Conservation (phyloP, 2,797 vertebrate species). For the Hyperoplus lanceolatus region DNA sequence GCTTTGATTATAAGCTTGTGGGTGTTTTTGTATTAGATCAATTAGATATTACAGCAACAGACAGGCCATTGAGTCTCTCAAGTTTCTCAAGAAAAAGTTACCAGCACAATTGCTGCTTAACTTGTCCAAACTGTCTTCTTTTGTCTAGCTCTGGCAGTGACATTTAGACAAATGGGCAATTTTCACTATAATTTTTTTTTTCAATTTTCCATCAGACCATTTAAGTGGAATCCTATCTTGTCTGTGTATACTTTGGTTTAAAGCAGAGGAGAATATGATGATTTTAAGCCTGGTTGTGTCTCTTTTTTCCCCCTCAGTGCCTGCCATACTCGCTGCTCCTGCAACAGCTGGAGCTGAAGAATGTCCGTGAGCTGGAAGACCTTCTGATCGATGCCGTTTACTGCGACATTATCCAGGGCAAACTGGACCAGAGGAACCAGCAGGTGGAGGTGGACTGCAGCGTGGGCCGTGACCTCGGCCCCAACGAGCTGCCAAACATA, state of each 20-base stretch:
- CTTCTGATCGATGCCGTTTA: conserved; percentile 98
- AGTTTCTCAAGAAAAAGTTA: conserved; percentile 25
- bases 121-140: conserved; percentile 38
- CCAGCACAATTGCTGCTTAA: conserved; percentile 3
- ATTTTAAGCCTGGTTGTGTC: conserved; percentile 12
- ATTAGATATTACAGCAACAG: conserved; percentile 43
- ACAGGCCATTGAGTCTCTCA: conserved; percentile 22
- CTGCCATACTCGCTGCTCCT: conserved; percentile 98
- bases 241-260: conserved; percentile 37
- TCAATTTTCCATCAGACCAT: conserved; percentile 46
- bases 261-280: conserved; percentile 11
- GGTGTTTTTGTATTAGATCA: conserved; percentile 49
- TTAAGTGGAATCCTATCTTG: conserved; percentile 46
- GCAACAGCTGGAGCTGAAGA: conserved; percentile 98
- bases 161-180: conserved; percentile 76
- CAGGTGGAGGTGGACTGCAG: conserved; percentile 99
- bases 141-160: conserved; percentile 54
- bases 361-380: conserved; percentile 97
- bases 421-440: conserved; percentile 98
- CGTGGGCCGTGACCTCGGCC: conserved; percentile 96
- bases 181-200: conserved; percentile 44
- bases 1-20: conserved; percentile 36
- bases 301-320: conserved; percentile 84
- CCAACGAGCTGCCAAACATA: conserved; percentile 97
- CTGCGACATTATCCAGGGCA: conserved; percentile 99